phyloP scores from a whole-genome alignment of 2,888 invertebrate genomes.

The Eilema sororculum region DNA sequence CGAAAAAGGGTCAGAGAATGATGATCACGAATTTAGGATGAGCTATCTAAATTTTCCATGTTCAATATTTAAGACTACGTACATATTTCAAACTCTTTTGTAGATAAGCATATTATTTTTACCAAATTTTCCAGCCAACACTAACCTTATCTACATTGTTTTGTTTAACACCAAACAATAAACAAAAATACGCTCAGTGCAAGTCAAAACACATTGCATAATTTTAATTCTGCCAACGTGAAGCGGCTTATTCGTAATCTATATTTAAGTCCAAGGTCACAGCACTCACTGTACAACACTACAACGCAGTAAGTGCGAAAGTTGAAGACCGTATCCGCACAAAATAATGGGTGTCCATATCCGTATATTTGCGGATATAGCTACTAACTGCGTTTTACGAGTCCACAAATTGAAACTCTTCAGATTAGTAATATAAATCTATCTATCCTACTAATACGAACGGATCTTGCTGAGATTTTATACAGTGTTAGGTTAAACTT shows the following conservation, averaged over 20 bases:
- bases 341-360: background rate
- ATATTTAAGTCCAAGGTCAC: background rate
- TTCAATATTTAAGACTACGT: background rate
- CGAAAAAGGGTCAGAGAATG: too few relatives aligned
- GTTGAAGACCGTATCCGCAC: background rate
- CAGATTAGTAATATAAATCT: background rate
- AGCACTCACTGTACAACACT: background rate
- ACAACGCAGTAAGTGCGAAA: background rate
- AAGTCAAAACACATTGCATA: background rate
- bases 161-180: background rate
- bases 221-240: background rate
- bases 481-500: too few relatives aligned
- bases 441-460: too few relatives aligned
- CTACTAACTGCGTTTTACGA: background rate
- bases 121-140: background rate
- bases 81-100: background rate
- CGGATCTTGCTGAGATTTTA: too few relatives aligned
- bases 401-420: background rate
- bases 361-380: conserved; percentile 4
- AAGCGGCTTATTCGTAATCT: background rate
- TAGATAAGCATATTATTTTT: conserved; percentile 4
- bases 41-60: background rate
- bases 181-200: conserved; percentile 2
- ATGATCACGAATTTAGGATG: background rate
- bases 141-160: background rate